Evolutionary conservation across 2,888 invertebrate species (phyloP).

Genomic region (Plebejus melissa): DNA sequence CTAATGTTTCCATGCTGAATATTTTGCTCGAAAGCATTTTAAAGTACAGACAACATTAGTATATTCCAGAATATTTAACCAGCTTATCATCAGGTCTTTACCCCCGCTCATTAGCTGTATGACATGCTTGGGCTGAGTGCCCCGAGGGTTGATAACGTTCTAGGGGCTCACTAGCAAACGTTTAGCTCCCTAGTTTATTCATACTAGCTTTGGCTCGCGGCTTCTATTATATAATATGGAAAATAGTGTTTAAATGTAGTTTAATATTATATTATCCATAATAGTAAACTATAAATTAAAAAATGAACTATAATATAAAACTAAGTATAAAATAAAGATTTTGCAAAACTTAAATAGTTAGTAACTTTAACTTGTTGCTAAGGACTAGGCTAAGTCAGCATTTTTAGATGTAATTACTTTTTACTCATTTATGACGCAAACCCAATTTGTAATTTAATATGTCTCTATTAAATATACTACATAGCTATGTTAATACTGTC

Average conservation of each 20-base stretch:
- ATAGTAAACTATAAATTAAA: too few species aligned
- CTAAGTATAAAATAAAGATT: too few species aligned
- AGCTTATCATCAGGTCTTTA: conserved; percentile 22
- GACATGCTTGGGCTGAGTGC: conserved; percentile 22
- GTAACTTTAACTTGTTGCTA: too few species aligned
- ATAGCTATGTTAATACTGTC: background rate
- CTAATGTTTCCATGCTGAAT: background rate
- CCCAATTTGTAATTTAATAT: background rate
- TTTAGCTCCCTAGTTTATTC: conserved; percentile 17
- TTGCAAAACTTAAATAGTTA: too few species aligned
- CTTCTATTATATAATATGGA: background rate
- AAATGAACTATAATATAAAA: too few species aligned
- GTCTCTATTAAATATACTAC: background rate
- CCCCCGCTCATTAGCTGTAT: conserved; percentile 22
- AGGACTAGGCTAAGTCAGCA: too few species aligned
- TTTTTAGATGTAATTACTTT: too few species aligned
- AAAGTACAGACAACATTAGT: background rate
- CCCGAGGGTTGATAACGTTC: conserved; percentile 14
- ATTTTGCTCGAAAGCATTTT: background rate
- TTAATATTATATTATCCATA: too few species aligned
- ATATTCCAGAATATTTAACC: background rate
- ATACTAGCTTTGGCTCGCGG: background rate
- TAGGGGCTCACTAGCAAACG: conserved; percentile 10
- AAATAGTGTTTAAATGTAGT: too few species aligned
- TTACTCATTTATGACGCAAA: too few species aligned